phyloP scores from a whole-genome alignment of 2,797 vertebrate species.

The Typhlichthys eigenmanni region DNA sequence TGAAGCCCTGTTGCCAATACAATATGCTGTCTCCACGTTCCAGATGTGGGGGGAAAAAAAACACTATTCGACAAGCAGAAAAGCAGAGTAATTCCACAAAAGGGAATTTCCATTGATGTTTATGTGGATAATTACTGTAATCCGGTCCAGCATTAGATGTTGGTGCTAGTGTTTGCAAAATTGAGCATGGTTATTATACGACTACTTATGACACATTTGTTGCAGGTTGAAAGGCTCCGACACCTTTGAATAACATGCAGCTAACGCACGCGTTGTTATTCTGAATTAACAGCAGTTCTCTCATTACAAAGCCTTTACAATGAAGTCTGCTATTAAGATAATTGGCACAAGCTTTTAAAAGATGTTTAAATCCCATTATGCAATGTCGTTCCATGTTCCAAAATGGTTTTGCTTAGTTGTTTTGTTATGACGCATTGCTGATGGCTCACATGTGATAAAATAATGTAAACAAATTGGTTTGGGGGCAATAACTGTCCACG shows the following conservation, averaged over 20 bases:
- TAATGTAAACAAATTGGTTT: conserved; percentile 43
- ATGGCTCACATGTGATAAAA: conserved; percentile 42
- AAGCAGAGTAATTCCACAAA: conserved; percentile 60
- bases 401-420: conserved; percentile 29
- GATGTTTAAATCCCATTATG: conserved; percentile 24
- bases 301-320: conserved; percentile 61
- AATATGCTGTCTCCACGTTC: too few relatives aligned
- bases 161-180: conserved; percentile 61
- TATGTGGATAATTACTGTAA: conserved; percentile 78
- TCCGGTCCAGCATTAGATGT: conserved; percentile 68
- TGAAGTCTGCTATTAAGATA: conserved; percentile 58
- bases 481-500: conserved; percentile 25
- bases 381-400: conserved; percentile 54
- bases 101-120: conserved; percentile 66
- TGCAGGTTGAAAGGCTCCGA: conserved; percentile 58
- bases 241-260: conserved; percentile 52
- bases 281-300: conserved; percentile 44
- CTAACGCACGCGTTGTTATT: conserved; percentile 52
- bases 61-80: conserved; percentile 51
- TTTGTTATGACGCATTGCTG: conserved; percentile 11
- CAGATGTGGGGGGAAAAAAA: conserved; percentile 18
- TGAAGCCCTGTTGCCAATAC: too few relatives aligned
- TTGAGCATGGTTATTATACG: conserved; percentile 60
- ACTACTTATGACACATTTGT: conserved; percentile 61
- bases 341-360: conserved; percentile 44